These are phyloP conservation scores for Volucella inflata DNA, from an alignment of 2,888 invertebrate species.

Conservation along the genomic window DNA sequence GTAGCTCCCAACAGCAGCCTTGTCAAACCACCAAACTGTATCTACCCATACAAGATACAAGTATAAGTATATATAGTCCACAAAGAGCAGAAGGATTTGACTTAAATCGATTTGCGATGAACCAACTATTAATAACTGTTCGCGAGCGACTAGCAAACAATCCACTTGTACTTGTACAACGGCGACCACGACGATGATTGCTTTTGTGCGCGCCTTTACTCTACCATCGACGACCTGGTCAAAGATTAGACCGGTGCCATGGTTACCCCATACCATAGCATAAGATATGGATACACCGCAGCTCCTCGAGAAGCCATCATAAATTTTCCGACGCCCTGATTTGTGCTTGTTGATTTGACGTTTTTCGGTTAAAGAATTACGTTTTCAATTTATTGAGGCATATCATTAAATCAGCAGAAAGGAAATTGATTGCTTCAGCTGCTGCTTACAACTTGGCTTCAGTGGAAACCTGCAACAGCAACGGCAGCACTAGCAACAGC, in stretches of 20 bases:
- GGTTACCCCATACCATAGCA: constrained; percentile 26
- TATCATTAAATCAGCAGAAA: constrained; percentile 71
- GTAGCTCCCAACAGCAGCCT: constrained; percentile 44
- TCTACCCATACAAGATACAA: constrained; percentile 27
- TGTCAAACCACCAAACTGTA: constrained; percentile 33
- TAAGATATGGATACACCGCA: constrained; percentile 1
- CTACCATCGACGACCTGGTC: constrained; percentile 70
- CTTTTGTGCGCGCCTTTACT: constrained; percentile 25
- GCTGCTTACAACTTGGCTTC: too few species aligned
- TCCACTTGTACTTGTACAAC: constrained; percentile 25
- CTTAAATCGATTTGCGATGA: constrained; percentile 74
- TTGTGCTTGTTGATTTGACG: constrained; percentile 72
- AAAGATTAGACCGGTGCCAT: constrained; percentile 53
- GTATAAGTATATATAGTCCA: neutral
- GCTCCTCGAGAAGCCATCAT: constrained; percentile 49
- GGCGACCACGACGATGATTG: constrained; percentile 39
- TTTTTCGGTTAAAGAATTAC: constrained; percentile 72
- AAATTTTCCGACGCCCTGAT: constrained; percentile 72
- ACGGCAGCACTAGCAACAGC: neutral
- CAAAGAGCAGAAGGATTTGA: constrained; percentile 49
- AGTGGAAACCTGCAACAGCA: neutral
- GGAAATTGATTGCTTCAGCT: constrained; percentile 57
- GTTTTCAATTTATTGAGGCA: constrained; percentile 73
- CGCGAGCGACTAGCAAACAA: constrained; percentile 58
- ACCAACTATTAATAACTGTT: constrained; percentile 74